These are phyloP conservation scores for Amblyopsis rosae DNA, from an alignment of 2,113 vertebrate species.

Conservation along the genomic window DNA sequence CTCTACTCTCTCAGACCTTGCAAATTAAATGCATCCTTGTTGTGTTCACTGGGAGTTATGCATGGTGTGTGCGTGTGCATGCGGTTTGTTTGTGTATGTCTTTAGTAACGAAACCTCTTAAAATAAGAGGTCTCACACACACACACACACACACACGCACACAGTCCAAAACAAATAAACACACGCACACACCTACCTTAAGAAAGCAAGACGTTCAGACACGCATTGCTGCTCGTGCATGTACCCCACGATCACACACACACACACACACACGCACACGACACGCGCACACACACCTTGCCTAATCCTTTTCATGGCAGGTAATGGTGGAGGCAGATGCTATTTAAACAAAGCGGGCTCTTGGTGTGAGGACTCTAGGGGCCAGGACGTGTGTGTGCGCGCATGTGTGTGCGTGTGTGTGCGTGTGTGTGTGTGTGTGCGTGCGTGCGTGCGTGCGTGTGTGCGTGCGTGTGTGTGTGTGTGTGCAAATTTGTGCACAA, in stretches of 20 bases:
- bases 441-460: slow-evolving; percentile 52
- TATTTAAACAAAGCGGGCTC: slow-evolving; percentile 79
- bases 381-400: slow-evolving; percentile 37
- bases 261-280: slow-evolving; percentile 8
- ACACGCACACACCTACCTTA: slow-evolving; percentile 63
- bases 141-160: no score
- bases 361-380: slow-evolving; percentile 74
- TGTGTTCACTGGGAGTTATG: neutral
- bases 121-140: no score
- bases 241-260: neutral
- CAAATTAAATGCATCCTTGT: no score
- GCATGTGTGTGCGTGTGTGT: slow-evolving; percentile 14
- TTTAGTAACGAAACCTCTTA: no score
- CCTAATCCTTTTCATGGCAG: slow-evolving; percentile 77
- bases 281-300: slow-evolving; percentile 62
- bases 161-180: neutral
- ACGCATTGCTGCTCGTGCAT: neutral
- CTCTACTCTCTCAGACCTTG: no score
- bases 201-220: slow-evolving; percentile 3
- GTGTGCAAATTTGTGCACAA: neutral
- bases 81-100: neutral
- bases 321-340: slow-evolving; percentile 75
- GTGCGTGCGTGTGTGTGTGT: slow-evolving; percentile 15
- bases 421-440: slow-evolving; percentile 31
- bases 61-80: neutral